Base-by-base conservation (phyloP, 2,797 vertebrate genomes). In the Hippocampus kuda region DNA sequence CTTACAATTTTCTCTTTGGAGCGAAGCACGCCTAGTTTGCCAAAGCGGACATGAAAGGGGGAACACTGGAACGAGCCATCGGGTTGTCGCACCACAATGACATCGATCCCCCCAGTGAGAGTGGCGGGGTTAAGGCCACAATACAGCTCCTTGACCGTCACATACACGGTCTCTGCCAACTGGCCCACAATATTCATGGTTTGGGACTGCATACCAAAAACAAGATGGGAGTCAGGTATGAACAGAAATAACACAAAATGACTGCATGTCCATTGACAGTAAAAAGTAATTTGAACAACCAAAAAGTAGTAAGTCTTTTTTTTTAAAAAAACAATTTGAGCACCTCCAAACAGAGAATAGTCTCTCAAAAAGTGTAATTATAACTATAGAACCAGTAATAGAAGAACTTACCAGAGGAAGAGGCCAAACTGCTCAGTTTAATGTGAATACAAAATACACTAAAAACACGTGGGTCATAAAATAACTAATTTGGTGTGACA, bases 151-250 rank as follows among this genome's bases (percentile, higher is more conserved):
- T 94, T 96, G 76, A 98, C 88, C 0, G 92, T 97, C 79, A 94
- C 91, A 0, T 96, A 91, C 72, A 98, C 92, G 0, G 93, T 93
- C 87, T 93, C 97, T 0, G 96, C 95, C 62, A 98, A 82, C 79
- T 96, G 94, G 67, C 95, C 96, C 84, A 98, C 90, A 22, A 97
- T 95, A 85, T 98, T 97, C 97, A 99, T 98, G 84, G 93, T 92
- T 81, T 92, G 90, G 62, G 83, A 85, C 92, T 93, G 78, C 67
- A 74, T 61, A 71, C 4, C 76, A 56, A 44, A 71, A 64, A 70
- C 12, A 68, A 51, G 61, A 74, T n/a, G 54, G 66, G 12, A 27
- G 12, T 24, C 26, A 2, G 34, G 13, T 34, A 11, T 49, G 12
- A 46, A 20, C 5, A 16, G 16, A 8, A 62, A 10, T 48, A 22